Conservation (phyloP, 2,797 vertebrate genomes). For the Scarus forsteni region DNA sequence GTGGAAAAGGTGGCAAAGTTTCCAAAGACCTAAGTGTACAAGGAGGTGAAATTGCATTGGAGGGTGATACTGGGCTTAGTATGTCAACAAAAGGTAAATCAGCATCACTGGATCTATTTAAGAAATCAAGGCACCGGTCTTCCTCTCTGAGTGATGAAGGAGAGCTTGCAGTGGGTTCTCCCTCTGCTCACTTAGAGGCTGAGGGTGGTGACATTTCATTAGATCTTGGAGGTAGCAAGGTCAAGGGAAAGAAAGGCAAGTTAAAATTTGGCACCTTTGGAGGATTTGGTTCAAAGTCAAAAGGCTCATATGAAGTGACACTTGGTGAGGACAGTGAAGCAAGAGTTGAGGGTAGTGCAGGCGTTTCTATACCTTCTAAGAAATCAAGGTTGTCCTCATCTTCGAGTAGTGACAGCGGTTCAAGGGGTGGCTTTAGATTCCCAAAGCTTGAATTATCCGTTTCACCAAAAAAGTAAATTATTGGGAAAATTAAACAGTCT, state of each 20-base stretch:
- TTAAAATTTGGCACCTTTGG: slow-evolving; percentile 96
- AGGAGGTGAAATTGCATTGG: slow-evolving; percentile 68
- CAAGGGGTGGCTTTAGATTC: slow-evolving; percentile 83
- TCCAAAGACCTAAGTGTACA: slow-evolving; percentile 85
- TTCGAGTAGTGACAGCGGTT: slow-evolving; percentile 90
- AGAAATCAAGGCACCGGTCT: slow-evolving; percentile 87
- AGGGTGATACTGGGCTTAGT: slow-evolving; percentile 73
- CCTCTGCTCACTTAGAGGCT: slow-evolving; percentile 83
- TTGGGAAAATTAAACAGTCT: slow-evolving; percentile 51
- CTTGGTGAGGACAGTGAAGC: slow-evolving; percentile 88
- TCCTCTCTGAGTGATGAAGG: slow-evolving; percentile 91
- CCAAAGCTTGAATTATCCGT: slow-evolving; percentile 87
- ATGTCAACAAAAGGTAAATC: slow-evolving; percentile 87
- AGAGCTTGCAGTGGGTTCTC: slow-evolving; percentile 81
- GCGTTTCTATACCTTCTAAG: slow-evolving; percentile 82
- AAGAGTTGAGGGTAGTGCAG: slow-evolving; percentile 79
- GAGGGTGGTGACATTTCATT: slow-evolving; percentile 83
- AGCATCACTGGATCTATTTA: slow-evolving; percentile 90
- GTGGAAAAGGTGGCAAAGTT: slow-evolving; percentile 83
- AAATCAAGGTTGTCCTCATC: slow-evolving; percentile 90
- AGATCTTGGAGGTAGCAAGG: slow-evolving; percentile 81
- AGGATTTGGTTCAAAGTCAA: slow-evolving; percentile 93
- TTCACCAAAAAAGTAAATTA: slow-evolving; percentile 87
- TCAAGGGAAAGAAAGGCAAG: slow-evolving; percentile 88
- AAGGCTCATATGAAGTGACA: slow-evolving; percentile 95